These are phyloP conservation scores for Aromia moschata DNA, from an alignment of 2,888 invertebrate genomes.

Conservation along the genomic window DNA sequence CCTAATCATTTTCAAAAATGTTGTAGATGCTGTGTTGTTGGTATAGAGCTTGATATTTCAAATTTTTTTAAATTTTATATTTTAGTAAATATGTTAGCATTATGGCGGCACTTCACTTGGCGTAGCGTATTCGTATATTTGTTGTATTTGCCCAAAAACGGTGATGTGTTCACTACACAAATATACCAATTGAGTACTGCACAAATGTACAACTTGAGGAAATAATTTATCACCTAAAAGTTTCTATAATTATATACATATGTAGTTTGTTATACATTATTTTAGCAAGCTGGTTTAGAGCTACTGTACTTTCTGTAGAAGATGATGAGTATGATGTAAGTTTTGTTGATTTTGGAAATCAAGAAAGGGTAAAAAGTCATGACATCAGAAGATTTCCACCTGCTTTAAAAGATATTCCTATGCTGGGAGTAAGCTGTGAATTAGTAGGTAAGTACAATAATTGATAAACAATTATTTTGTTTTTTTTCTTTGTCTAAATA, in stretches of 20 bases:
- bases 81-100: too few relatives aligned
- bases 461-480: too few relatives aligned
- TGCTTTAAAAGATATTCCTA: conserved; percentile 43
- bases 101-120: too few relatives aligned
- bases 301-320: conserved; percentile 37
- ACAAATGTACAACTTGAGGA: too few relatives aligned
- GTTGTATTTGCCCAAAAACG: too few relatives aligned
- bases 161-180: too few relatives aligned
- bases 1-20: too few relatives aligned
- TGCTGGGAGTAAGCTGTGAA: conserved; percentile 44
- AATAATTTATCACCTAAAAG: too few relatives aligned
- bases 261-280: background rate
- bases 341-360: conserved; percentile 55
- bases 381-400: conserved; percentile 49
- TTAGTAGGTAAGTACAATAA: conserved; percentile 50
- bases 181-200: too few relatives aligned
- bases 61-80: too few relatives aligned
- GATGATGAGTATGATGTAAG: conserved; percentile 38
- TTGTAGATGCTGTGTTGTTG: background rate
- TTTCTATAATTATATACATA: background rate
- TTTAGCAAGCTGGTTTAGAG: conserved; percentile 53
- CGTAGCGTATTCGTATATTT: too few relatives aligned
- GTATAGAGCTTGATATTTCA: background rate
- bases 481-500: too few relatives aligned
- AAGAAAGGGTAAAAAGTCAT: conserved; percentile 31